Evolutionary conservation across 1,140 invertebrate genomes (phyloP), one percentile per base, ranked within the genome.

Genomic region (Halesus radiatus): DNA sequence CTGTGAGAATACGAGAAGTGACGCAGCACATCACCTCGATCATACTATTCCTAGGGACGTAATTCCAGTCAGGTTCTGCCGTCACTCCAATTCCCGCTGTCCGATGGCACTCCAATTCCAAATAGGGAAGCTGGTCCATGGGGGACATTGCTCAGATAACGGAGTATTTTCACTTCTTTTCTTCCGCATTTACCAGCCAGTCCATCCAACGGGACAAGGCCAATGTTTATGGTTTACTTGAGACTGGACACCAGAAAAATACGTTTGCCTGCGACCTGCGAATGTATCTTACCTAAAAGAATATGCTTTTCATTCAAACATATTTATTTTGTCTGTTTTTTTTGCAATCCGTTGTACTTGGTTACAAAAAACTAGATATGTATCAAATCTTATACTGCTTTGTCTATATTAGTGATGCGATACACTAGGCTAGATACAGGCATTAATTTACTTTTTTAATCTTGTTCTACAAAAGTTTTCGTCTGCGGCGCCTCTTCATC

Each of bases 71-170:
- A 64, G 20, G 60, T 26, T 18, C 60, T 16, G 23, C 7, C 54
- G 3, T 26, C 60, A 64, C 20, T 64, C 60, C 60, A 64, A 26
- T 64, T 64, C 60, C 23, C 60, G 23, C 15, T 64, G 18, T 0
- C 32, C 50, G 15, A 68, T 68, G 64, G 50, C 50, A 32, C 29
- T 8, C 60, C 37, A 23, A 16, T 32, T 50, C 64, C 64, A 68
- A 68, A 16, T 68, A 68, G 18, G 64, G 64, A 68, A 68, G 64
- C 29, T 68, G 64, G 64, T 64, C 60, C 60, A 13, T 16, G 0
- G 60, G 54, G 54, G 54, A 56, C 54, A 56, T 56, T 20, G 54
- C 54, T 5, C 10, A 26, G 15, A 13, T 64, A 64, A 64, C 64
- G 64, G 64, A 16, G 32, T 3, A 37, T 68, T 68, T 29, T 45